Base-by-base conservation (phyloP, 2,113 vertebrate genomes). In the Poecile atricapillus region DNA sequence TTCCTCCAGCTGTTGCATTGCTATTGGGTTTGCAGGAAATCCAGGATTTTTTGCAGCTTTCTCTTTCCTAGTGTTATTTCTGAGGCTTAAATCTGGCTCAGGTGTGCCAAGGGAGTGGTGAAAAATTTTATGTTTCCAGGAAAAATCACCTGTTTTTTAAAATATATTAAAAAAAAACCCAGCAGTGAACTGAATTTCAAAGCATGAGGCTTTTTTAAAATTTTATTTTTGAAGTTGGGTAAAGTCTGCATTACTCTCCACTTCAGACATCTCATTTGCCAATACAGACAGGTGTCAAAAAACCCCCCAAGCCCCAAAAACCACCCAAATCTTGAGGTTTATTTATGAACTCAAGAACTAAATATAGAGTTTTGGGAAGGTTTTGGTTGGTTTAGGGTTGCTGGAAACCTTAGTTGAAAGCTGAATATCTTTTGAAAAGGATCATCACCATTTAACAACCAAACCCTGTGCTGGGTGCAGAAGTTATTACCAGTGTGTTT, bases 301-400 rank as follows among this genome's bases (percentile, higher is more conserved):
- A 10, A 0, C 0, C 11, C 14, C 15, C 17, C 11, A 49, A 18
- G 3, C 9, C 7, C 2, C 23, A 2, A 1, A 37, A 69, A 10
- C 0, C 3, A 6, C 2, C 15, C 63, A 43, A 15, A 90, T 33
- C 13, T 31, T 18, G 37, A 73, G 20, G n/a, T 79, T 83, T 94
- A 76, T 25, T 43, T 35, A 50, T 6, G 41, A 74, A 10, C 22
- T 83, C 0, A 2, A 18, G 37, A 64, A 7, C 17, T 19, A 52
- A 70, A 55, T 10, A 9, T 0, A 21, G 30, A 47, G 22, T 68
- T 81, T 50, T 7, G 5, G 14, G 71, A n/a, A 23, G n/a, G 15
- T 49, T 70, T 56, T 28, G 15, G 28, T 80, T 55, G 50, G 17
- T 67, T 74, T 67, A 44, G 39, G 22, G 13, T 77, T 81, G 30